Base-by-base conservation (phyloP, 2,113 vertebrate genomes). In the Rhea americana region DNA sequence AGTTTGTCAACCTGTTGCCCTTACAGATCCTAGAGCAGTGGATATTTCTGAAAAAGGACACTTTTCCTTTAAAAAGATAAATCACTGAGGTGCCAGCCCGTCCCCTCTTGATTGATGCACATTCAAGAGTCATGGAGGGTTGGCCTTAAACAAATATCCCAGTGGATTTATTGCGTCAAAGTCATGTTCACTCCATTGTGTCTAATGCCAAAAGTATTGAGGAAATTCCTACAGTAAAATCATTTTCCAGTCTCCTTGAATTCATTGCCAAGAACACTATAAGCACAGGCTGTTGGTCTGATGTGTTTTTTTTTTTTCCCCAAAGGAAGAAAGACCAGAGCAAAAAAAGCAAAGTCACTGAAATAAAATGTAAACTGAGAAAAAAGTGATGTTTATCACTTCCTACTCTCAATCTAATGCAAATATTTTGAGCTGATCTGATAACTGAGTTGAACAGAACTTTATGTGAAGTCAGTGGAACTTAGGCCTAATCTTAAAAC, bases 181-280 rank as follows among this genome's bases (percentile, higher is more conserved):
- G 92, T 82, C 35, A 7, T 21, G 39, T 35, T 92, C 88, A 74
- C 63, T 75, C 61, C 41, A 67, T 90, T 96, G 87, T 96, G 88
- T 91, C 66, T 91, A 85, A 95, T 91, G 88, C 59, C 70, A 89
- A 94, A 92, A 35, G 89, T 26, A 97, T 93, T 94, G 73, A 96
- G 96, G 96, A 97, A 96, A 94, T 94, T 95, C 87, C 85, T 89
- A 61, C 79, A 83, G 55, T 48, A 92, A 85, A 94, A 85, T 82
- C 0, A n/a, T 75, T 91, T 93, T 93, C 62, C 80, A 78, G 82
- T 76, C 88, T 94, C 66, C n/a, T 32, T 56, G 26, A 0, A 0
- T 93, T 89, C 62, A 71, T 26, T 93, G 86, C 88, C 84, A 95
- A 89, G 88, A 91, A 85, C 19, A 76, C 72, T 79, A 91, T 66